A percentile compares a stretch with the other conserved stretches of the same genome.
Conservation (phyloP, 2,888 invertebrate species). For the Torymus auratus region DNA sequence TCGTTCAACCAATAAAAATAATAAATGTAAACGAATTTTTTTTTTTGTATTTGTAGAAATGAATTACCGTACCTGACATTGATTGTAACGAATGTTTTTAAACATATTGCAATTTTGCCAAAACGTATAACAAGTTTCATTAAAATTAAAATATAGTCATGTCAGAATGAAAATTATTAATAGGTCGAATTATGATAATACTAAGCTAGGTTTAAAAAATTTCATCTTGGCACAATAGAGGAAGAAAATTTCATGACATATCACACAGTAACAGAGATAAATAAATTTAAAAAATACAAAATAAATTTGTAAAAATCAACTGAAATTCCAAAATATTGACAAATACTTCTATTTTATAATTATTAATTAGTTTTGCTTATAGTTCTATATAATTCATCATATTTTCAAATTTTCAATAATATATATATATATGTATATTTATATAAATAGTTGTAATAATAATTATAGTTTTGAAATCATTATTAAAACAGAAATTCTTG, state of each 20-base stretch:
- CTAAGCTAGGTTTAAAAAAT: conserved; percentile 13
- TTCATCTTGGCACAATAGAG: conserved; percentile 34
- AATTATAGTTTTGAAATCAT: no score
- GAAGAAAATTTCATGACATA: conserved; percentile 26
- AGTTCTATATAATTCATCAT: not conserved
- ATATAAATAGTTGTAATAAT: no score
- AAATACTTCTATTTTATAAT: no score
- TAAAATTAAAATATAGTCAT: conserved; percentile 1
- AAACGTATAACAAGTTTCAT: not conserved
- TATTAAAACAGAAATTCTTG: no score
- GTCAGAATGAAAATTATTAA: conserved; percentile 4
- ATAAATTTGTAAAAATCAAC: conserved; percentile 8
- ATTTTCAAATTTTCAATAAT: not conserved
- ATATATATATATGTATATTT: not conserved
- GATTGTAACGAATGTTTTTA: no score
- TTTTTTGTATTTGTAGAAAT: no score
- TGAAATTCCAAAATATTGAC: no score
- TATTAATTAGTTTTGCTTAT: no score
- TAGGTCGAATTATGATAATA: conserved; percentile 2
- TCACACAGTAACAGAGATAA: conserved; percentile 1
- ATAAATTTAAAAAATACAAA: conserved; percentile 24
- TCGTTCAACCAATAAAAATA: no score
- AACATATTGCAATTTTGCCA: no score
- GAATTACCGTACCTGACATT: no score
- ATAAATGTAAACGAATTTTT: no score